These are phyloP conservation scores for Melanostoma scalare DNA, from an alignment of 2,888 invertebrate genomes.

Conservation along the genomic window DNA sequence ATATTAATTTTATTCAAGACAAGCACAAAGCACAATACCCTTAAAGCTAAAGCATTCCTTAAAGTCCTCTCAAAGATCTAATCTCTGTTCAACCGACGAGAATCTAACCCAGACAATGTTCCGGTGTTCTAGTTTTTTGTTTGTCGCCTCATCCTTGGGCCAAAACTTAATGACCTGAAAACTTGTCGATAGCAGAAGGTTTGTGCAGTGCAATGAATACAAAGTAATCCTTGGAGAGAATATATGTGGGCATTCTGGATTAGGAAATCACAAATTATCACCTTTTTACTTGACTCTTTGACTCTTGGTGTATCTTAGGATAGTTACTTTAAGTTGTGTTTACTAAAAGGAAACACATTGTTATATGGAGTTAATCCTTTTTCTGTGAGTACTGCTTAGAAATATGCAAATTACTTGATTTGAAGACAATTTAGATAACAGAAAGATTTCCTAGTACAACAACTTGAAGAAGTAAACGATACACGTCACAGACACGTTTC, in stretches of 20 bases:
- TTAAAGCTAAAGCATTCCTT: slow-evolving; percentile 36
- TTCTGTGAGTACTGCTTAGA: slow-evolving; percentile 53
- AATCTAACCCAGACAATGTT: slow-evolving; percentile 48
- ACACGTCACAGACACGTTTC: neutral
- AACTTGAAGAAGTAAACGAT: slow-evolving; percentile 3
- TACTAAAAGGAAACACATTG: slow-evolving; percentile 44
- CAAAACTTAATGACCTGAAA: slow-evolving; percentile 81
- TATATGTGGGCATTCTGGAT: slow-evolving; percentile 63
- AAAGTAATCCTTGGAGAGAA: slow-evolving; percentile 49
- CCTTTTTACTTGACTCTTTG: slow-evolving; percentile 45
- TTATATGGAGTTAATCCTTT: slow-evolving; percentile 48
- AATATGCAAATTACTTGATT: slow-evolving; percentile 60
- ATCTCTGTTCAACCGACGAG: slow-evolving; percentile 37
- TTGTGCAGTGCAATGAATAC: slow-evolving; percentile 53
- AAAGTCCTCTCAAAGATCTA: slow-evolving; percentile 49
- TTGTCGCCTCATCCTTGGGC: slow-evolving; percentile 41
- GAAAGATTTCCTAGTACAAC: neutral
- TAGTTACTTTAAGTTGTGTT: slow-evolving; percentile 30
- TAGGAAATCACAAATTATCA: slow-evolving; percentile 72
- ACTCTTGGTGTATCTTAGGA: slow-evolving; percentile 14
- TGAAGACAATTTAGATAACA: neutral
- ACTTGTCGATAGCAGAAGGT: slow-evolving; percentile 80
- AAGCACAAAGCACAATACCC: slow-evolving; percentile 20
- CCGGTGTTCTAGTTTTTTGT: slow-evolving; percentile 68
- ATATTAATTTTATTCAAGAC: slow-evolving; percentile 61